Percentiles rank a stretch among this genome's conserved stretches.
Evolutionary conservation across 2,113 vertebrate genomes (phyloP).

Genomic region (Gallinago jamesoni): DNA sequence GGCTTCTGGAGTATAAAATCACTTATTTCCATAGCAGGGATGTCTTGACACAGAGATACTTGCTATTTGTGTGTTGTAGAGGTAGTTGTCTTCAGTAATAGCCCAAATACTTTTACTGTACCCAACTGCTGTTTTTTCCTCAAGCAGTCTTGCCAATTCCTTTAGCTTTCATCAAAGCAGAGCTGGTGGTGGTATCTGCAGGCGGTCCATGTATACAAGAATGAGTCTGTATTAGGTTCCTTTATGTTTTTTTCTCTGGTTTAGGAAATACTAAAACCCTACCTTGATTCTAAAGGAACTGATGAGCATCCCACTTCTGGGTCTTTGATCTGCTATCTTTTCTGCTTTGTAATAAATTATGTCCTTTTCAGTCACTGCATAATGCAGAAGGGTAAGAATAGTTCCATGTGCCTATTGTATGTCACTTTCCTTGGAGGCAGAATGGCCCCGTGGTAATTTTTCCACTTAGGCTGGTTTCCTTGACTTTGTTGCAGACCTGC

Average conservation of each 20-base stretch:
- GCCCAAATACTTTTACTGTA: neutral
- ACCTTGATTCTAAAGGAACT: neutral
- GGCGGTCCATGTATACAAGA: neutral
- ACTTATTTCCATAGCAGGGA: neutral
- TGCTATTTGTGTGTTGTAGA: neutral
- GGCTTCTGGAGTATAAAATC: neutral
- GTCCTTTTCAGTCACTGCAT: neutral
- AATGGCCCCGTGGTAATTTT: neutral
- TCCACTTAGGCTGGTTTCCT: neutral
- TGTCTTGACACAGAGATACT: neutral
- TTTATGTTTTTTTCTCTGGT: neutral
- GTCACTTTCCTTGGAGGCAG: neutral
- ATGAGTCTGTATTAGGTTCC: neutral
- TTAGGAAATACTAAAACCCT: neutral
- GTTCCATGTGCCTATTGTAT: neutral
- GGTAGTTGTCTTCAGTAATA: neutral
- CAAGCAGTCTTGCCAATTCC: neutral
- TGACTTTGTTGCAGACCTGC: neutral
- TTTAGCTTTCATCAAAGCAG: neutral
- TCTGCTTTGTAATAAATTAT: neutral
- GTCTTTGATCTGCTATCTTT: neutral
- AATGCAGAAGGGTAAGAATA: neutral
- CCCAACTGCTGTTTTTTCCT: neutral
- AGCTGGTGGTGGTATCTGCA: neutral
- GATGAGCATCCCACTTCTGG: neutral